Evolutionary conservation across 2,888 invertebrate species (phyloP), one percentile per base, ranked within the genome.

Genomic region (Archaeoteleia sp.): DNA sequence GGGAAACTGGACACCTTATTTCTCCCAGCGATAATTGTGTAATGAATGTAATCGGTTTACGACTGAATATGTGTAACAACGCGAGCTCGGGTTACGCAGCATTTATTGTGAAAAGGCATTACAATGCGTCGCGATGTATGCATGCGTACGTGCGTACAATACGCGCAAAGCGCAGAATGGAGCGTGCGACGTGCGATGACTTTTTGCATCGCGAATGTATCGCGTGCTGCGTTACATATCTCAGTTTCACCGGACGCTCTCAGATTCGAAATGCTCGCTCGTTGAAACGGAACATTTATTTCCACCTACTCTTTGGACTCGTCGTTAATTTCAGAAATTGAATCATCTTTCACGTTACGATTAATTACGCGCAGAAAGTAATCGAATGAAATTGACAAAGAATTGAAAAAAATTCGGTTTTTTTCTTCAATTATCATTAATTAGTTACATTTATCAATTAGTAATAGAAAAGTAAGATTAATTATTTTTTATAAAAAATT

Each of bases 241-340:
- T 43, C 69, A 77, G 80, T 80, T 82, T 81, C 80, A 78, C 79
- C 77, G 74, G 75, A 79, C 81, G 79, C 74, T 72, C 17, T 37
- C 72, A 43, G 78, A 78, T 79, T 78, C 17, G 49, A 34, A 49
- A 49, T 34, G 49, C 25, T 29, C 29, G 49, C 23, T 49, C 29
- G 17, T 27, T 17, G 35, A 25, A 37, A 49, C 49, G 39, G 37
- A 17, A 49, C 49, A 30, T 15, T 49, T 49, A 1, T 12, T 23
- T 40, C 40, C 34, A 14, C 34, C 14, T 6, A 35, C 34, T 39
- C 1, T 15, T 40, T 40, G 2, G n/a, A n/a, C n/a, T n/a, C n/a
- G n/a, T n/a, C n/a, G n/a, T n/a, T n/a, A n/a, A n/a, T n/a, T n/a
- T n/a, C n/a, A n/a, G n/a, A n/a, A n/a, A n/a, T 29, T n/a, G 4